phyloP scores from a whole-genome alignment of 2,888 invertebrate species.

The Malthinus seriepunctatus region DNA sequence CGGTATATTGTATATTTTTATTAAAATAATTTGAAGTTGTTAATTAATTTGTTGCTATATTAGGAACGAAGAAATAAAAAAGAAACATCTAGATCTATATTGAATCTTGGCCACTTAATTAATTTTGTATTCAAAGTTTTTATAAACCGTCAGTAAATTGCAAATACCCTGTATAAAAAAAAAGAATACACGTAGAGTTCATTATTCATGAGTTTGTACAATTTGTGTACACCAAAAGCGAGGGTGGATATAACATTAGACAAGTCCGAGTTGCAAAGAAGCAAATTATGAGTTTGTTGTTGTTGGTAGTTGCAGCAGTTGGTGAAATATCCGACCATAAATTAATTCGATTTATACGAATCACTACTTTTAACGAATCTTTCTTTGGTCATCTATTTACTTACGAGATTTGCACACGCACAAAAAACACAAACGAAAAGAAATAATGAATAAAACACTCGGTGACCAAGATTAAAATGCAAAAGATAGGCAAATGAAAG shows the following conservation, averaged over 20 bases:
- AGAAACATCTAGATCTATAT: too few species aligned
- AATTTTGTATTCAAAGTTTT: too few species aligned
- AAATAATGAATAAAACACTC: constrained; percentile 26
- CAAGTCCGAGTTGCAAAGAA: constrained; percentile 28
- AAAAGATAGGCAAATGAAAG: constrained; percentile 40
- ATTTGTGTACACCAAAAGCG: not conserved
- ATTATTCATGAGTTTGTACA: too few species aligned
- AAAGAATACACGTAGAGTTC: too few species aligned
- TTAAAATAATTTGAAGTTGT: too few species aligned
- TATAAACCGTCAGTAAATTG: too few species aligned
- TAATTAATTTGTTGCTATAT: too few species aligned
- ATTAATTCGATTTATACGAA: not conserved
- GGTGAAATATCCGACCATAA: too few species aligned
- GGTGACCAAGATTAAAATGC: constrained; percentile 30
- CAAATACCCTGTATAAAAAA: too few species aligned
- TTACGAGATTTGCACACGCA: constrained; percentile 26
- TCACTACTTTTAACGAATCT: constrained; percentile 2
- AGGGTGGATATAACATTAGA: constrained; percentile 15
- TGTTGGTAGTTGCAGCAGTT: constrained; percentile 8
- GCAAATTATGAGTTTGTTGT: constrained; percentile 28
- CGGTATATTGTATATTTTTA: too few species aligned
- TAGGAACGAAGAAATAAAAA: too few species aligned
- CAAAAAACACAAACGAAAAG: constrained; percentile 13
- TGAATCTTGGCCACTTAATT: too few species aligned
- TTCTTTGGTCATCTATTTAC: constrained; percentile 17